Conservation (phyloP, 2,888 invertebrate species). For the Drosophila prolongata region DNA sequence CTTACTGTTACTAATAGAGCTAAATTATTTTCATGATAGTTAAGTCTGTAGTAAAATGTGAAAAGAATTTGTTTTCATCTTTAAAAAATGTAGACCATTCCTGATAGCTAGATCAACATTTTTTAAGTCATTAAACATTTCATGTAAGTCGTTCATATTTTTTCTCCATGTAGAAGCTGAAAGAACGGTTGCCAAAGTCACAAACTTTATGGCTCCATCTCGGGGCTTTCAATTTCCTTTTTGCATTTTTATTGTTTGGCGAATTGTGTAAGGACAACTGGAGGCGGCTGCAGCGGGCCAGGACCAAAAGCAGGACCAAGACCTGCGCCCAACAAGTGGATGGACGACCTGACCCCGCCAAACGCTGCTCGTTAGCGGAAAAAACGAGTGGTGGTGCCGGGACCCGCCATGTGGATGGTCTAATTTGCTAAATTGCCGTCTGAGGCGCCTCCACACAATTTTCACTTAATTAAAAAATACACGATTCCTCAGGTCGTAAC, state of each 20-base stretch:
- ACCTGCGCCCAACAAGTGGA: conserved; percentile 57
- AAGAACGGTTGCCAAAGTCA: conserved; percentile 49
- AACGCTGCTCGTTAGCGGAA: conserved; percentile 31
- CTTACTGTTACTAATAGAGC: too few species aligned
- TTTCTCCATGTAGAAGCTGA: conserved; percentile 1
- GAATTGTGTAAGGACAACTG: conserved; percentile 44
- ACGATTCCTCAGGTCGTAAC: conserved; percentile 6
- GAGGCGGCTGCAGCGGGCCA: conserved; percentile 31
- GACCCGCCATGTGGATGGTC: conserved; percentile 29
- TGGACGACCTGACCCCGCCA: conserved; percentile 6
- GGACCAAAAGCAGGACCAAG: background rate
- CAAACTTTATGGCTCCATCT: conserved; percentile 56
- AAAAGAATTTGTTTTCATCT: too few species aligned
- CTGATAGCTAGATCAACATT: too few species aligned
- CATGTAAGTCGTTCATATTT: too few species aligned
- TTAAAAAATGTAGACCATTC: too few species aligned
- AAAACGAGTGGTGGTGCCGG: conserved; percentile 1
- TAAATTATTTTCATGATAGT: too few species aligned
- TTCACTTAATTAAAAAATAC: conserved; percentile 42
- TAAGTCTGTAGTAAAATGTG: too few species aligned
- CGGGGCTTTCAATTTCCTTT: conserved; percentile 61
- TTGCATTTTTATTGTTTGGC: conserved; percentile 51
- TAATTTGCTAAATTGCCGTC: conserved; percentile 42
- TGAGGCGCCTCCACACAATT: conserved; percentile 28
- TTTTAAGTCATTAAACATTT: too few species aligned